These are phyloP conservation scores for Acanthosepion esculentum DNA, from an alignment of 2,888 invertebrate genomes.

Conservation along the genomic window DNA sequence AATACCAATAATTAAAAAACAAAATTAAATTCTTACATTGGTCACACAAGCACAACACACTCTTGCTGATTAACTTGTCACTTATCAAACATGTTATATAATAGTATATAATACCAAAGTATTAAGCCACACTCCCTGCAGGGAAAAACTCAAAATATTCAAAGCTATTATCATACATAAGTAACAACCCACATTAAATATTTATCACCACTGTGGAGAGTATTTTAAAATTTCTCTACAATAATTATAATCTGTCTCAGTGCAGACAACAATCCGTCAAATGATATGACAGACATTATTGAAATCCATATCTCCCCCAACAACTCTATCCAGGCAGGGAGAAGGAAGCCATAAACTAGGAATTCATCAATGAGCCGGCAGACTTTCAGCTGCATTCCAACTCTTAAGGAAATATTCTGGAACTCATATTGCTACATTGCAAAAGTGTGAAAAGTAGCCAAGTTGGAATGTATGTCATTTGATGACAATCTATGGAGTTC, in stretches of 20 bases:
- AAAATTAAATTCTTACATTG: no score
- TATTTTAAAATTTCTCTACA: no score
- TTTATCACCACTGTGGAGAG: no score
- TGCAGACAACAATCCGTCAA: slow-evolving; percentile 53
- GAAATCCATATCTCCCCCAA: slow-evolving; percentile 52
- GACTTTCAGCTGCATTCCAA: slow-evolving; percentile 55
- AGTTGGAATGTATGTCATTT: slow-evolving; percentile 65
- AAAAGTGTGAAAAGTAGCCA: slow-evolving; percentile 56
- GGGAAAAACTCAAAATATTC: no score
- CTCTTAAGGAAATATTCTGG: slow-evolving; percentile 55
- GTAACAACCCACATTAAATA: no score
- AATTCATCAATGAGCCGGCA: slow-evolving; percentile 49
- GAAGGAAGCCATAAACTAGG: slow-evolving; percentile 35
- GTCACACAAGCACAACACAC: no score
- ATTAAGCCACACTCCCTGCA: no score
- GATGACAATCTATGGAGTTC: slow-evolving; percentile 54
- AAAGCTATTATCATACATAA: no score
- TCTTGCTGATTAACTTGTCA: no score
- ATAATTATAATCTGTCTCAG: slow-evolving; percentile 52
- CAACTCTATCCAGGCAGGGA: slow-evolving; percentile 50
- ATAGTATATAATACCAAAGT: no score
- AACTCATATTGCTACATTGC: slow-evolving; percentile 52
- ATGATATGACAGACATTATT: slow-evolving; percentile 54
- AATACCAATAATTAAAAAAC: no score
- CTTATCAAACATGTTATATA: no score